These are phyloP conservation scores for Rhagologus leucostigma DNA, from an alignment of 2,113 vertebrate genomes.

Conservation along the genomic window DNA sequence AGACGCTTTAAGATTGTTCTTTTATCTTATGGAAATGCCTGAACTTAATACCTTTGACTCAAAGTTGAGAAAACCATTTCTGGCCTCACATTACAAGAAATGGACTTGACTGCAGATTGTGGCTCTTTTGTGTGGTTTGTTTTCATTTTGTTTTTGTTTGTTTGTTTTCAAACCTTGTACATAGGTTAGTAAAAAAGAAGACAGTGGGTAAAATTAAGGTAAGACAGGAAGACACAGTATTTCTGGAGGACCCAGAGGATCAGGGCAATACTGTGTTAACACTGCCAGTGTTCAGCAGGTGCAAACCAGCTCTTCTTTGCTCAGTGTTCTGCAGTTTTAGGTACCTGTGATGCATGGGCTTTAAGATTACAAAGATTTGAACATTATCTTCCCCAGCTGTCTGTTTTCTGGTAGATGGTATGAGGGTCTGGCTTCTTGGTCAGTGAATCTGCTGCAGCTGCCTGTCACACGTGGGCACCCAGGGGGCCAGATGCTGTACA, in stretches of 20 bases:
- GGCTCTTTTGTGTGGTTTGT: not conserved
- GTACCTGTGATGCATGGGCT: not conserved
- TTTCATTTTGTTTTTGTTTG: not conserved
- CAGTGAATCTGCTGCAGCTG: not conserved
- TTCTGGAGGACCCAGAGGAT: not conserved
- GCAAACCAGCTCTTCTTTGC: not conserved
- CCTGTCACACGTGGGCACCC: not conserved
- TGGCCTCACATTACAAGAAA: not conserved
- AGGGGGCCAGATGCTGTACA: not conserved
- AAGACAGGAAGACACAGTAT: not conserved
- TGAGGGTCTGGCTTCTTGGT: not conserved
- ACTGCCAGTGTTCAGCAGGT: not conserved
- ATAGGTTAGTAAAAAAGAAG: not conserved
- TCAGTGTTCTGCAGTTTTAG: not conserved
- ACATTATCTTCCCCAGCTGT: not conserved
- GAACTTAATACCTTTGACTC: not conserved
- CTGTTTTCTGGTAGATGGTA: not conserved
- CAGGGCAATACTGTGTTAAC: not conserved
- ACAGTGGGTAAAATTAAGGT: not conserved
- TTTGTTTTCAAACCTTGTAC: not conserved
- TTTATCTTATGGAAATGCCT: not conserved
- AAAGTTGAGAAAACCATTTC: not conserved
- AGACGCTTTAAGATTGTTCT: not conserved
- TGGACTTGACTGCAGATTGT: not conserved
- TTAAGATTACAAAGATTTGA: not conserved